A percentile compares a stretch with the other conserved stretches of the same genome.
These are phyloP conservation scores for Neodon shergylaensis DNA, from an alignment of 2,113 vertebrate species.

Conservation along the genomic window DNA sequence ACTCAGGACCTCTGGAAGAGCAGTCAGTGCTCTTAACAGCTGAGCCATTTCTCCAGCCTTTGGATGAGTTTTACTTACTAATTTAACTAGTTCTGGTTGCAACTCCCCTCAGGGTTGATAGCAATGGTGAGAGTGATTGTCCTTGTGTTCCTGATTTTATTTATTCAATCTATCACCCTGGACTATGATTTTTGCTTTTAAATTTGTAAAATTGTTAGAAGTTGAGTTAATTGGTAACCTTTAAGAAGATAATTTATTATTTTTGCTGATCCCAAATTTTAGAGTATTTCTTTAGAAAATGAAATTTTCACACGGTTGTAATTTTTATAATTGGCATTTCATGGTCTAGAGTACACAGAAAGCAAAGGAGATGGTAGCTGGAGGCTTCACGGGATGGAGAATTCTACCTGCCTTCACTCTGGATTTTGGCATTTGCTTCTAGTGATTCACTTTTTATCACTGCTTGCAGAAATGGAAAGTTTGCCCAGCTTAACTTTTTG, in stretches of 20 bases:
- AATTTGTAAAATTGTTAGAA: background rate
- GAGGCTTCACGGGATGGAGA: background rate
- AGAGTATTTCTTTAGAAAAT: background rate
- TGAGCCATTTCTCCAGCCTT: too few species aligned
- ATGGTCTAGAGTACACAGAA: background rate
- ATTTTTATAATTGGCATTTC: background rate
- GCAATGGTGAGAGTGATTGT: background rate
- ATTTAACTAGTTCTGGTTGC: background rate
- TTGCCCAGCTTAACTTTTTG: background rate
- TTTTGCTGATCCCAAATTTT: conserved; percentile 8
- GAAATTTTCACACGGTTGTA: background rate
- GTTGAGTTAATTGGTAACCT: background rate
- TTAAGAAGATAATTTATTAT: background rate
- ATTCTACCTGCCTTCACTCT: background rate
- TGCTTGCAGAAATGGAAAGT: background rate
- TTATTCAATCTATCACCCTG: background rate
- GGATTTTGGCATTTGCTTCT: background rate
- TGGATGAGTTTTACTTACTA: background rate
- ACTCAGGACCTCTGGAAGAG: too few species aligned
- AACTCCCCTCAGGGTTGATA: background rate
- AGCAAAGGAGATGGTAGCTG: background rate
- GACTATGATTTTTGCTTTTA: background rate
- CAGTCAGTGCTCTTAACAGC: too few species aligned
- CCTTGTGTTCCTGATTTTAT: background rate
- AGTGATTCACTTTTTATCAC: background rate